Base-by-base conservation (phyloP, 2,797 vertebrate genomes). In the Emys orbicularis region DNA sequence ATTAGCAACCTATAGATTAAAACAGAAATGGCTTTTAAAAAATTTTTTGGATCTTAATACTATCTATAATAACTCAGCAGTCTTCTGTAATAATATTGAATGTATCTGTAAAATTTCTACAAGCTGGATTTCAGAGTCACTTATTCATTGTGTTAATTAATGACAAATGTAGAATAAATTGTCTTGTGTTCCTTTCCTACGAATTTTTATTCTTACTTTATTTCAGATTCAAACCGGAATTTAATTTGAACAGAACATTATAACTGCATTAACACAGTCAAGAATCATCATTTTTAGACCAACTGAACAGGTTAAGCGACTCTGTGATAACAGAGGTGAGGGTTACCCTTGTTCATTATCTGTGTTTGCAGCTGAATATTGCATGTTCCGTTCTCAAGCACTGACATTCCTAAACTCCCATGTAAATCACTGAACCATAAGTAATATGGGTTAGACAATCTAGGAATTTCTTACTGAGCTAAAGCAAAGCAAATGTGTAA, bases 211-310 rank as follows among this genome's bases (percentile, higher is more conserved):
- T 65, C 47, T 5, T 4, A 49, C 50, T 9, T 1, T n/a, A 61
- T 49, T 87, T 85, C 61, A 87, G 29, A 34, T 95, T 90, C 59
- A 79, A 76, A 84, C 23, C 6, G 53, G 49, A 54, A 90, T 82
- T 80, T 59, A 54, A 56, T 31, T 88, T 76, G 80, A 61, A 5
- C 0, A 1, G 49, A 21, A 29, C 31, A 76, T 74, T 74, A 27
- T 76, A 49, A 18, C 8, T 57, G 23, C 34, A 18, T 16, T 81
- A 25, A 59, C 29, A 61, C 65, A 81, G 25, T 44, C 54, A 41
- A 61, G 84, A 81, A 13, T n/a, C 6, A 2, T 2, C 65, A 37
- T 29, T 25, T 37, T 76, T n/a, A 50, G 31, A 47, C 41, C 15
- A 74, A 72, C 34, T 68, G 76, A 68, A 44, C 80, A 72, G 8